Percentiles rank a stretch among this genome's conserved stretches.
Conservation (phyloP, 2,888 invertebrate species). For the Drosophila tanythrix region DNA sequence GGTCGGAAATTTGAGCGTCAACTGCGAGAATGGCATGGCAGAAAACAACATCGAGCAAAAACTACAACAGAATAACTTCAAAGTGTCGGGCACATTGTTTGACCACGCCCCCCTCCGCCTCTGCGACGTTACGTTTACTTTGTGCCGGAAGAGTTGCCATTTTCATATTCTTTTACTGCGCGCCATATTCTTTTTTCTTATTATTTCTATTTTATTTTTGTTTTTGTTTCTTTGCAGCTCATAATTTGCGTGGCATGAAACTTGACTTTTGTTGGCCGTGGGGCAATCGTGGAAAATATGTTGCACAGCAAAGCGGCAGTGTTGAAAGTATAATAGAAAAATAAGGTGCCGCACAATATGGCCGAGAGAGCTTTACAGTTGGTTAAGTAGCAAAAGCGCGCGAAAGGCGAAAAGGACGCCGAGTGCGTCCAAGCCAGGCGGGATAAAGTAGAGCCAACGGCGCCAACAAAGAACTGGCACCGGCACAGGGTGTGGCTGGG, state of each 20-base stretch:
- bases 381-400: slow-evolving; percentile 76
- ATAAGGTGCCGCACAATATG: slow-evolving; percentile 80
- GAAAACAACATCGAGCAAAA: slow-evolving; percentile 34
- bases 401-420: slow-evolving; percentile 63
- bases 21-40: slow-evolving; percentile 60
- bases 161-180: slow-evolving; percentile 63
- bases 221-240: slow-evolving; percentile 40
- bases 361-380: slow-evolving; percentile 79
- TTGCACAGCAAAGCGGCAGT: slow-evolving; percentile 49
- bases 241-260: slow-evolving; percentile 75
- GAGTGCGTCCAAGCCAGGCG: slow-evolving; percentile 57
- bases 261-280: slow-evolving; percentile 55
- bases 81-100: slow-evolving; percentile 61
- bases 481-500: neutral
- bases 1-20: slow-evolving; percentile 72
- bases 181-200: slow-evolving; percentile 38
- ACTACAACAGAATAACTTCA: slow-evolving; percentile 52
- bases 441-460: slow-evolving; percentile 64
- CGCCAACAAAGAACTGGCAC: slow-evolving; percentile 3
- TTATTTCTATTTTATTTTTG: slow-evolving; percentile 12
- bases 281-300: slow-evolving; percentile 57
- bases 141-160: slow-evolving; percentile 72
- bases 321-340: slow-evolving; percentile 76
- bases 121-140: neutral
- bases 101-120: neutral